These are phyloP conservation scores for Cheirogaleus medius DNA, from an alignment of 2,113 vertebrate species.

Conservation along the genomic window DNA sequence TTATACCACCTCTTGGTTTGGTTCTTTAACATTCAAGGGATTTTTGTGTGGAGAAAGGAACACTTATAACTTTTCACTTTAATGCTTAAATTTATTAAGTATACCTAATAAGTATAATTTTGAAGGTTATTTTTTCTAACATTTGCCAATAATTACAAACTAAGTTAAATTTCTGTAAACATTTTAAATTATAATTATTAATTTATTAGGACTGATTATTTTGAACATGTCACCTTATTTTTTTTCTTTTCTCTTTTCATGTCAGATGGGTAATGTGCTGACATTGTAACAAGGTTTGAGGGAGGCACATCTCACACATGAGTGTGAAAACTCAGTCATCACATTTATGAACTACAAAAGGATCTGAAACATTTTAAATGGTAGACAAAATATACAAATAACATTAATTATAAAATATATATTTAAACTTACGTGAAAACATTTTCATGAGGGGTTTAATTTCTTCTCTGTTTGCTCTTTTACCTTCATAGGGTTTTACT, in stretches of 20 bases:
- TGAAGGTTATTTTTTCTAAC: not conserved
- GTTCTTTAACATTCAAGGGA: not conserved
- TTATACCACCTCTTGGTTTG: not conserved
- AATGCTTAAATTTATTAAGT: conserved; percentile 19
- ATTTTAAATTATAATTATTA: not conserved
- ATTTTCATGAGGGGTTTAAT: not conserved
- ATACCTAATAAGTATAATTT: not conserved
- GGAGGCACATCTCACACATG: too few species aligned
- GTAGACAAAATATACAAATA: not conserved
- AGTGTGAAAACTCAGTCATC: too few species aligned
- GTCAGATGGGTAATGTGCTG: too few species aligned
- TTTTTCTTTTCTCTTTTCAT: too few species aligned
- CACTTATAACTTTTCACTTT: not conserved
- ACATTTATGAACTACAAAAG: too few species aligned
- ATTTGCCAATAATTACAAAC: not conserved
- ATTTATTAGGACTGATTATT: not conserved
- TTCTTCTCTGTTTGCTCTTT: not conserved
- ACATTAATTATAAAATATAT: not conserved
- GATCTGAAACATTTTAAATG: not conserved
- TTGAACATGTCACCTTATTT: not conserved
- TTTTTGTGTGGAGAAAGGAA: not conserved
- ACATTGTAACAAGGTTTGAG: too few species aligned
- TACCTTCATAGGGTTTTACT: not conserved
- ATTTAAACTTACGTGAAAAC: not conserved
- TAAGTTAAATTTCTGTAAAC: conserved; percentile 18